Conservation (phyloP, 2,888 invertebrate species). For the Spisula subtruncata region DNA sequence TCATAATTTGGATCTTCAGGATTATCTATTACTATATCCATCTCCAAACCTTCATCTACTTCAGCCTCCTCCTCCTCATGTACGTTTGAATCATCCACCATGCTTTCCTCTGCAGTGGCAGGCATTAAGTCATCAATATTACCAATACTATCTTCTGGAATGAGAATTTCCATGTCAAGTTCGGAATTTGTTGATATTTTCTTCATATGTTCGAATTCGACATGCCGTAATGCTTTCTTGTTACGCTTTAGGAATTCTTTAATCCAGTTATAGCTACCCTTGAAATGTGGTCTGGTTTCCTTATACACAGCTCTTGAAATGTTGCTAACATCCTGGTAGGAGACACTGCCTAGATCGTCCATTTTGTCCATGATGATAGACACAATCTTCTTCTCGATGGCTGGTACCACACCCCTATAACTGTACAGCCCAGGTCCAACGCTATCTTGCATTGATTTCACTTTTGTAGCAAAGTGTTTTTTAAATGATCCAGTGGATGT, state of each 20-base stretch:
- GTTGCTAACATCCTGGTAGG: constrained; percentile 65
- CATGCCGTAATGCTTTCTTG: constrained; percentile 64
- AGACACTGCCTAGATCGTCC: constrained; percentile 67
- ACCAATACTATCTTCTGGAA: constrained; percentile 56
- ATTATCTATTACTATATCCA: constrained; percentile 65
- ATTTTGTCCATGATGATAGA: constrained; percentile 55
- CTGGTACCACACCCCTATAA: constrained; percentile 62
- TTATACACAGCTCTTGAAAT: constrained; percentile 66
- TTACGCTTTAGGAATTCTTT: constrained; percentile 65
- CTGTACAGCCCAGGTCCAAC: constrained; percentile 66
- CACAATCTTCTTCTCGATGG: constrained; percentile 62
- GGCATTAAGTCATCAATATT: constrained; percentile 44
- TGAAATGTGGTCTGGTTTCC: constrained; percentile 69
- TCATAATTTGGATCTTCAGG: constrained; percentile 66
- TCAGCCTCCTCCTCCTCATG: constrained; percentile 18
- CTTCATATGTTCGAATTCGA: constrained; percentile 60
- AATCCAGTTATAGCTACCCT: constrained; percentile 70
- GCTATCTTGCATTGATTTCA: constrained; percentile 50
- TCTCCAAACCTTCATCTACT: constrained; percentile 32
- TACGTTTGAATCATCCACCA: neutral
- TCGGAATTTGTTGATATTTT: constrained; percentile 52
- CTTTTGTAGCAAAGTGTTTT: constrained; percentile 32
- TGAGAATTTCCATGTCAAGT: constrained; percentile 56
- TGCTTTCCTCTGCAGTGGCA: constrained; percentile 8
- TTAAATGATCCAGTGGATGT: constrained; percentile 15